Percentiles rank a stretch among this genome's conserved stretches.
Conservation (phyloP, 2,113 vertebrate species). For the Puma concolor region DNA sequence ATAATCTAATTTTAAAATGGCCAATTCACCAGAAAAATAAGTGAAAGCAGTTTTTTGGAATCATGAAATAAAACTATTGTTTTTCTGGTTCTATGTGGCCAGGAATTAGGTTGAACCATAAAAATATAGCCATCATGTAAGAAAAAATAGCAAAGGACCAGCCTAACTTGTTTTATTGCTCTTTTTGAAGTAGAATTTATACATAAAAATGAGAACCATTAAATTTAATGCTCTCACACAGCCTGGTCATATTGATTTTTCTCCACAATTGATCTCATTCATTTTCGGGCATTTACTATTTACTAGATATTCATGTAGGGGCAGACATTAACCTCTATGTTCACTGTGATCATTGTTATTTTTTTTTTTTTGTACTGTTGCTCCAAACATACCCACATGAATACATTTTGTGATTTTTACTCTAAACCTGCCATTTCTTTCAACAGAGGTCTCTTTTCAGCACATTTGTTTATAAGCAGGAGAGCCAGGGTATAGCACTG, state of each 20-base stretch:
- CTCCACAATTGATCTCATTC: conserved; percentile 33
- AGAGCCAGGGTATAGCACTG: neutral
- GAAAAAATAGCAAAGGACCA: neutral
- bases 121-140: neutral
- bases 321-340: neutral
- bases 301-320: conserved; percentile 40
- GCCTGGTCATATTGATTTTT: conserved; percentile 49
- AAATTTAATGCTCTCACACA: conserved; percentile 38
- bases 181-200: conserved; percentile 52
- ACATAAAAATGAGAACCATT: conserved; percentile 52
- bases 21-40: neutral
- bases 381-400: neutral
- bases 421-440: neutral
- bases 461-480: neutral
- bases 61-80: neutral
- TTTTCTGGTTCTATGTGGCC: neutral
- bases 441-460: neutral
- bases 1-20: neutral
- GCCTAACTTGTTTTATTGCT: neutral
- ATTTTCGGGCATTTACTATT: conserved; percentile 48
- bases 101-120: neutral
- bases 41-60: neutral
- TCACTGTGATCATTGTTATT: neutral
- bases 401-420: neutral
- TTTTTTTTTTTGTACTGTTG: neutral